Conservation (phyloP, 2,113 vertebrate species). For the Pantherophis guttatus region DNA sequence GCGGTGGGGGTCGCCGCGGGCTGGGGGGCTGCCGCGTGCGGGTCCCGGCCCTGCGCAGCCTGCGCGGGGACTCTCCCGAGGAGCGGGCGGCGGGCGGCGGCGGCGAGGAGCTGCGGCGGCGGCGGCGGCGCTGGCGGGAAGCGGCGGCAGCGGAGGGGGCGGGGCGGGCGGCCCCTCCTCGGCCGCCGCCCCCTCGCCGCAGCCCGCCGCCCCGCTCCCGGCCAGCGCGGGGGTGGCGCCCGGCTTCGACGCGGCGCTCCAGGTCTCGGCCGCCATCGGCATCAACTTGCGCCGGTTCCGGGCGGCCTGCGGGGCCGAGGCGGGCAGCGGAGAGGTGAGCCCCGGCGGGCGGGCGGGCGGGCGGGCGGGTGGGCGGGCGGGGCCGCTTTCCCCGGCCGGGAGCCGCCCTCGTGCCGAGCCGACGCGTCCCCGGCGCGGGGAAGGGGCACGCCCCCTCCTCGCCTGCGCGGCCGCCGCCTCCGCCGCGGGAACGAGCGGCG, state of each 20-base stretch:
- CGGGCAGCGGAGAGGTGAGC: conserved; percentile 89
- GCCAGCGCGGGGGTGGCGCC: conserved; percentile 76
- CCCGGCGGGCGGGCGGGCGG: conserved; percentile 14
- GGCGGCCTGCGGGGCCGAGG: conserved; percentile 89
- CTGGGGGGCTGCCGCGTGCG: conserved; percentile 82
- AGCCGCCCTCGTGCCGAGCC: background rate
- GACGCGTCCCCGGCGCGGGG: background rate
- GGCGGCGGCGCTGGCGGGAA: conserved; percentile 51
- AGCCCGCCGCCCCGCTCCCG: background rate
- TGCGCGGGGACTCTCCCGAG: conserved; percentile 5
- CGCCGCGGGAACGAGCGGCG: background rate
- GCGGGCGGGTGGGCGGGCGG: background rate
- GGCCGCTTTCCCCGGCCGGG: conserved; percentile 11
- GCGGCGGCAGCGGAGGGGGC: conserved; percentile 32
- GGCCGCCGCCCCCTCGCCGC: conserved; percentile 34
- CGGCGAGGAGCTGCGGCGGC: conserved; percentile 53
- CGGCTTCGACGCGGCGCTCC: conserved; percentile 92
- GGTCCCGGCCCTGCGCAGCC: conserved; percentile 79
- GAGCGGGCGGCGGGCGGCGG: conserved; percentile 50
- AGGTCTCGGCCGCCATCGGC: conserved; percentile 91
- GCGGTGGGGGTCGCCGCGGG: conserved; percentile 84
- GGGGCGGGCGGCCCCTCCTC: conserved; percentile 60
- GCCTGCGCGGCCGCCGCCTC: background rate
- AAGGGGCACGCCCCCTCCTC: conserved; percentile 4
- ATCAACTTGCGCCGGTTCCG: conserved; percentile 95